These are phyloP conservation scores for Dinothrombium tinctorium DNA, from an alignment of 1,140 invertebrate genomes.

Conservation along the genomic window DNA sequence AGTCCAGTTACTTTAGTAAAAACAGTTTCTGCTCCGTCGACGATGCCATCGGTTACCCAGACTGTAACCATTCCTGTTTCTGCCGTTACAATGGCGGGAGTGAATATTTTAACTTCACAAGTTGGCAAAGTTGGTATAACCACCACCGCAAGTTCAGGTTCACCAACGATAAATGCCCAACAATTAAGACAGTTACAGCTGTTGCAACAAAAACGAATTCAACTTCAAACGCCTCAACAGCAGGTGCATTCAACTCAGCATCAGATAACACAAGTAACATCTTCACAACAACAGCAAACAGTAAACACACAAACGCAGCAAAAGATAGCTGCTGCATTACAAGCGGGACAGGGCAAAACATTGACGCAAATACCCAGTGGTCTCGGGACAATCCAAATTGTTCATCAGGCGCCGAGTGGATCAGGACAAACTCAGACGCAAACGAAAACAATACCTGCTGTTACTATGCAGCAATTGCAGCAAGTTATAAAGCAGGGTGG, in stretches of 20 bases:
- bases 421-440: no score
- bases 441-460: no score
- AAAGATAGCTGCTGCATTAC: no score
- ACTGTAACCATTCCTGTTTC: slow-evolving; percentile 1
- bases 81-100: slow-evolving; percentile 1
- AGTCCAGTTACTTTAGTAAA: slow-evolving; percentile 5
- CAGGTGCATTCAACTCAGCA: slow-evolving; percentile 42
- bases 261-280: slow-evolving; percentile 28
- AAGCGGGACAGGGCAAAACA: no score
- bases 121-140: background rate
- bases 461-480: no score
- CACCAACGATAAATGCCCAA: slow-evolving; percentile 16
- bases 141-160: slow-evolving; percentile 21
- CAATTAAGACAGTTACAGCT: slow-evolving; percentile 9
- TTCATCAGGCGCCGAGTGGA: no score
- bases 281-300: slow-evolving; percentile 28
- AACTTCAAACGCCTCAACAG: slow-evolving; percentile 37
- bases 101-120: slow-evolving; percentile 6
- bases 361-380: no score
- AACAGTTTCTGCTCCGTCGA: background rate
- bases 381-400: no score
- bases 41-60: slow-evolving; percentile 3
- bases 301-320: slow-evolving; percentile 21
- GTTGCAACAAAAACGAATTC: slow-evolving; percentile 31
- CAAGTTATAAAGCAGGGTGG: no score